Base-by-base conservation (phyloP, 2,113 vertebrate genomes). In the Spheniscus mendiculus region DNA sequence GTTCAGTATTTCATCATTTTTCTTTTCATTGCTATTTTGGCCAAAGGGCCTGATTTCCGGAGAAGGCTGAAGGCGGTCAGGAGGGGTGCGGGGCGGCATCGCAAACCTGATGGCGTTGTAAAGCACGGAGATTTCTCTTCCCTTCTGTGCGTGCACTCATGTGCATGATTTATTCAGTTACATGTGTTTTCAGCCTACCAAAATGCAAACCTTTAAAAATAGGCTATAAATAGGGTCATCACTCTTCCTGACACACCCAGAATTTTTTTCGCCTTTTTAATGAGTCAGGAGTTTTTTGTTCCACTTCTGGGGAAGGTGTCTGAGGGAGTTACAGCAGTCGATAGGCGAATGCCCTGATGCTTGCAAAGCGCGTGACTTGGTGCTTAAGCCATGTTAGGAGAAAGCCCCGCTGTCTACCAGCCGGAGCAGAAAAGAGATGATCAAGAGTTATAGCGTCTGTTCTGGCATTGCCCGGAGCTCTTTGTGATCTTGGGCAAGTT, bases 71-170 rank as follows among this genome's bases (percentile, higher is more conserved):
- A 47, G 32, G 40, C 44, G 15, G 0, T 59, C 14, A 9, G 49
- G 34, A 74, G 36, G 10, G 29, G 7, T 52, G 16, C 49, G 77
- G 40, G 32, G 20, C 2, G 2, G 8, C 44, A 6, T 8, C 3
- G 2, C 3, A 3, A n/a, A 52, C 59, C 55, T 49, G 17, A 22
- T 44, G 0, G 3, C 0, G 0, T 27, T 79, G 22, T 62, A 50
- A 63, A 65, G 21, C 15, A 11, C 8, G 2, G 26, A 45, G 61
- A 19, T 59, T 49, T 72, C 22, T 58, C 23, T 38, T 85, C 16
- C 61, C 21, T 82, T 76, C 83, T 55, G 38, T 30, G 30, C 18
- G 25, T 50, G 47, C 8, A 2, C 66, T 85, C 22, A 7, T 44
- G 34, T 18, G 27, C 26, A 5, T 56, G 34, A 65, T 87, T 77